Conservation (phyloP, 2,113 vertebrate species). For the Syngnathus floridae region DNA sequence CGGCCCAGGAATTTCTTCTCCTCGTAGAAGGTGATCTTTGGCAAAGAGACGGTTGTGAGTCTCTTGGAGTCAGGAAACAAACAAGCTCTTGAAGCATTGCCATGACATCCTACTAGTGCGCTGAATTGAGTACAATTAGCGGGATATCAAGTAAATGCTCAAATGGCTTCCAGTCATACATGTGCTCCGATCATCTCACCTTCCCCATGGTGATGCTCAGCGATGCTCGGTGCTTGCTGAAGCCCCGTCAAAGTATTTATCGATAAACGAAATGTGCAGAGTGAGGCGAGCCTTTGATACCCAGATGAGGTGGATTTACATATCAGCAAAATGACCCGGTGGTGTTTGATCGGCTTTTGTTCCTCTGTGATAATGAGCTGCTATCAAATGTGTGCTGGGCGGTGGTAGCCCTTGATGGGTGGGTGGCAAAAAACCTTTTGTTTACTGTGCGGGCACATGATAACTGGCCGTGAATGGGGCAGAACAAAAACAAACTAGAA, state of each 20-base stretch:
- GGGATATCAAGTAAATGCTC: background rate
- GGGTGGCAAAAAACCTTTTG: slow-evolving; percentile 3
- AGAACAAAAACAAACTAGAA: background rate
- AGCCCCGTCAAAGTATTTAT: slow-evolving; percentile 57
- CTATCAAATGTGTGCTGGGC: slow-evolving; percentile 48
- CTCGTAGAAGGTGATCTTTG: slow-evolving; percentile 87
- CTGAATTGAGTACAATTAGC: background rate
- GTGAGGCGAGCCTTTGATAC: slow-evolving; percentile 51
- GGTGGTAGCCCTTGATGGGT: slow-evolving; percentile 2
- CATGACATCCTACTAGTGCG: background rate
- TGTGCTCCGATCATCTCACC: slow-evolving; percentile 28
- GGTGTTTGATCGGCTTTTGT: slow-evolving; percentile 59
- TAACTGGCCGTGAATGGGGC: background rate
- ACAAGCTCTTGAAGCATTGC: background rate
- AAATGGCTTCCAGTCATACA: background rate
- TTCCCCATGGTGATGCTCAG: slow-evolving; percentile 52
- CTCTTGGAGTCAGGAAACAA: background rate
- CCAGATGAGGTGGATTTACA: slow-evolving; percentile 58
- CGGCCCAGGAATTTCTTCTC: slow-evolving; percentile 89
- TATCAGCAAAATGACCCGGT: slow-evolving; percentile 56
- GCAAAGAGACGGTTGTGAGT: background rate
- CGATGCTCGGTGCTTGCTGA: slow-evolving; percentile 31
- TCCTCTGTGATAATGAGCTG: slow-evolving; percentile 45
- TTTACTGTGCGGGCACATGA: background rate
- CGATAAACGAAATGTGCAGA: slow-evolving; percentile 59